Conservation (phyloP, 2,113 vertebrate genomes). For the Excalfactoria chinensis region DNA sequence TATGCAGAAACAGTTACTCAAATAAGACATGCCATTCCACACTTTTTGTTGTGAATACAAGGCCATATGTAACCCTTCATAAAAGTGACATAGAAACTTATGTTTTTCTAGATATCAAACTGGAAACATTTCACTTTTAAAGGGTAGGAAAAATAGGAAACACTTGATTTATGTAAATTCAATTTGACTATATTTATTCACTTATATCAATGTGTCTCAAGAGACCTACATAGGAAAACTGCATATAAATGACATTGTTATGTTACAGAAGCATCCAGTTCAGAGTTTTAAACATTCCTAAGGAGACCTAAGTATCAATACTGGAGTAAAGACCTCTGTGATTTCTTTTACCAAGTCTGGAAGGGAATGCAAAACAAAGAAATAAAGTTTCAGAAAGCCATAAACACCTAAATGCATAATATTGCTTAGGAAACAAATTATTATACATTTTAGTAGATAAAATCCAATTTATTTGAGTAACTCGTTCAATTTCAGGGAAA, state of each 20-base stretch:
- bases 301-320: neutral
- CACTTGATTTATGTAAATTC: neutral
- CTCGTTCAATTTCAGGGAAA: neutral
- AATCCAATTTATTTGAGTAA: neutral
- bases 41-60: neutral
- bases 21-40: neutral
- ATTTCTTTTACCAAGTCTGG: neutral
- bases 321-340: neutral
- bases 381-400: neutral
- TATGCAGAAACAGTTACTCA: neutral
- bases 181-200: neutral
- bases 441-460: neutral
- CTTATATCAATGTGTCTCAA: neutral
- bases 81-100: neutral
- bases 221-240: neutral
- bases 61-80: neutral
- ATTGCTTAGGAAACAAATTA: neutral
- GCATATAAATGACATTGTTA: neutral
- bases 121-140: neutral
- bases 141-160: neutral
- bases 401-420: neutral
- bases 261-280: neutral
- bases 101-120: neutral
- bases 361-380: neutral
- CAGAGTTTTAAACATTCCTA: neutral